Percentiles rank a stretch among this genome's conserved stretches.
Conservation (phyloP, 1,140 invertebrate genomes). For the Dolichoris vasculosae region DNA sequence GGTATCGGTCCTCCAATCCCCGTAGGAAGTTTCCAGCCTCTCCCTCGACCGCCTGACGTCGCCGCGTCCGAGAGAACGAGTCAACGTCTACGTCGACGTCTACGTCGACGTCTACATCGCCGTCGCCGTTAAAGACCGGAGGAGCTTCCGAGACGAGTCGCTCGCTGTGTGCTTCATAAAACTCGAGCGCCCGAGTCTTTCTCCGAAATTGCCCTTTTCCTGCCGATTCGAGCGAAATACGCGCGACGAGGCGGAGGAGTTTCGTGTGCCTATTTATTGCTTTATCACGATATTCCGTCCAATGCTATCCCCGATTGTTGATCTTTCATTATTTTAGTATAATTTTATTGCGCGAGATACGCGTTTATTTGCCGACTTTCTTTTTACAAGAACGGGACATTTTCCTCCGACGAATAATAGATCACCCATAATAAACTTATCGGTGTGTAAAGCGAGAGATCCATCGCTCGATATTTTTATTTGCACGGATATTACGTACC, state of each 20-base stretch:
- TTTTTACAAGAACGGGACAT: no score
- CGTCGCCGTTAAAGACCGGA: slow-evolving; percentile 28
- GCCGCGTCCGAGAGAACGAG: slow-evolving; percentile 17
- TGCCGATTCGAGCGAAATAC: slow-evolving; percentile 33
- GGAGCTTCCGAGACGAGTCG: slow-evolving; percentile 33
- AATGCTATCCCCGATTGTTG: not conserved
- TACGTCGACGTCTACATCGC: not conserved
- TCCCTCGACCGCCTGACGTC: slow-evolving; percentile 29
- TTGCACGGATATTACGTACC: no score
- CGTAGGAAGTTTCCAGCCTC: slow-evolving; percentile 59
- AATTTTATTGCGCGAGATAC: not conserved
- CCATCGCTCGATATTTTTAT: no score
- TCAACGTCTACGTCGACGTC: not conserved
- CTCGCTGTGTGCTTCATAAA: slow-evolving; percentile 44
- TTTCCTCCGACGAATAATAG: no score
- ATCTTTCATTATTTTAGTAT: not conserved
- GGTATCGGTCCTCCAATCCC: slow-evolving; percentile 69
- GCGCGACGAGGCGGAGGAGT: not conserved
- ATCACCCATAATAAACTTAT: no score
- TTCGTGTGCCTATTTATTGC: slow-evolving; percentile 7
- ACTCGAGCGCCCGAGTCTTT: slow-evolving; percentile 22
- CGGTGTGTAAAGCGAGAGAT: no score
- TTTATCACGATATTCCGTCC: not conserved
- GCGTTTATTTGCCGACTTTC: no score
- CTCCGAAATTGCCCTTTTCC: slow-evolving; percentile 22